Evolutionary conservation across 2,113 vertebrate species (phyloP).

Genomic region (Mobula birostris): DNA sequence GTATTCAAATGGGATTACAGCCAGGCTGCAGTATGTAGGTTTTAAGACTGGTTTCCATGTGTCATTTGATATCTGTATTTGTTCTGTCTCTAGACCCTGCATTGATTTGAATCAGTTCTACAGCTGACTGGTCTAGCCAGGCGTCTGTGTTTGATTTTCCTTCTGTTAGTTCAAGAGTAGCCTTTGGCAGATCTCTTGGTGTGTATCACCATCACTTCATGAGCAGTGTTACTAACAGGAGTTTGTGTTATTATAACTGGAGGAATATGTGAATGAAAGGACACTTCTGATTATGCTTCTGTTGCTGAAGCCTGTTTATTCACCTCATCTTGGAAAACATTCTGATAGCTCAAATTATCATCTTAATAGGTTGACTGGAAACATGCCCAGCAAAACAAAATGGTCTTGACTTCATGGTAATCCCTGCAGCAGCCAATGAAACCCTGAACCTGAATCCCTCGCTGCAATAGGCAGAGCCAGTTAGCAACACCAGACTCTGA

Average conservation of each 20-base stretch:
- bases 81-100: neutral
- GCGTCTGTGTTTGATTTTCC: neutral
- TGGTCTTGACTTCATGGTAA: neutral
- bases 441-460: neutral
- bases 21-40: no score
- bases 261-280: neutral
- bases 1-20: no score
- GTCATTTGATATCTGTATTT: no score
- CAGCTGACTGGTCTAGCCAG: neutral
- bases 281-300: neutral
- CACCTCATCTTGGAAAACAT: neutral
- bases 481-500: neutral
- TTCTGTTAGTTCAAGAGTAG: neutral
- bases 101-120: neutral
- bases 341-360: neutral
- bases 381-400: neutral
- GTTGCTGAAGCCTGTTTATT: neutral
- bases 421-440: neutral
- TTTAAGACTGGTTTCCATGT: no score
- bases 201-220: neutral
- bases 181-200: neutral
- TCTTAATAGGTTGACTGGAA: neutral
- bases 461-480: no score
- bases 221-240: neutral
- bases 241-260: neutral